phyloP scores from a whole-genome alignment of 1,140 invertebrate genomes.

The Hyles vespertilio region DNA sequence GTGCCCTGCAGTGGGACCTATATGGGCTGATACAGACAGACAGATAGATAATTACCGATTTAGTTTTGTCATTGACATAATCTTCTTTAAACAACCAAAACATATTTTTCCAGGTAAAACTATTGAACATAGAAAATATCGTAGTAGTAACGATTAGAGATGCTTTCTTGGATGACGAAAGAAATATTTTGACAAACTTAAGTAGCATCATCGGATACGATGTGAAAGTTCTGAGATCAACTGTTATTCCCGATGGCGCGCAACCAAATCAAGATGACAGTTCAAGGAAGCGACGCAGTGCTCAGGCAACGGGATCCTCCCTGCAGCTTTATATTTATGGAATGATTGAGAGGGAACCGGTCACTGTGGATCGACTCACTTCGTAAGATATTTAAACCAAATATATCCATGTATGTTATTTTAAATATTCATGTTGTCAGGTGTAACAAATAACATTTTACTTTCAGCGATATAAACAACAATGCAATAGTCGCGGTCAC shows the following conservation, averaged over 20 bases:
- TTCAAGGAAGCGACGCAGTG: conserved; percentile 23
- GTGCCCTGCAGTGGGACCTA: too few species aligned
- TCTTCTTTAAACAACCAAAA: too few species aligned
- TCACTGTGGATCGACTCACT: conserved; percentile 38
- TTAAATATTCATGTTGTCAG: background rate
- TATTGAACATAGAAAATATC: conserved; percentile 46
- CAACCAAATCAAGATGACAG: background rate
- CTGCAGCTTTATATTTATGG: conserved; percentile 59
- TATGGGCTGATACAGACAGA: too few species aligned
- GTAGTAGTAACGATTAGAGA: conserved; percentile 49
- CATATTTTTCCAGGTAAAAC: conserved; percentile 45
- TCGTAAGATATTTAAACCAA: conserved; percentile 20
- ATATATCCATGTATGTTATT: background rate
- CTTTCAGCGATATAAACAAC: conserved; percentile 54
- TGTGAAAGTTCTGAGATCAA: conserved; percentile 42
- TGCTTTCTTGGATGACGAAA: conserved; percentile 53
- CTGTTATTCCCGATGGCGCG: conserved; percentile 40
- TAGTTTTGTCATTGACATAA: too few species aligned
- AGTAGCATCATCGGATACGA: conserved; percentile 48
- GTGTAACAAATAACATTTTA: conserved; percentile 16
- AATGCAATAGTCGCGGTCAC: conserved; percentile 33
- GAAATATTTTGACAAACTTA: conserved; percentile 35
- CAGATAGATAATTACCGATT: too few species aligned
- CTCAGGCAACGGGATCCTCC: conserved; percentile 25
- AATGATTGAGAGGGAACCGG: conserved; percentile 42